These are phyloP conservation scores for Silvanus unidentatus DNA, from an alignment of 2,888 invertebrate genomes.

Conservation along the genomic window DNA sequence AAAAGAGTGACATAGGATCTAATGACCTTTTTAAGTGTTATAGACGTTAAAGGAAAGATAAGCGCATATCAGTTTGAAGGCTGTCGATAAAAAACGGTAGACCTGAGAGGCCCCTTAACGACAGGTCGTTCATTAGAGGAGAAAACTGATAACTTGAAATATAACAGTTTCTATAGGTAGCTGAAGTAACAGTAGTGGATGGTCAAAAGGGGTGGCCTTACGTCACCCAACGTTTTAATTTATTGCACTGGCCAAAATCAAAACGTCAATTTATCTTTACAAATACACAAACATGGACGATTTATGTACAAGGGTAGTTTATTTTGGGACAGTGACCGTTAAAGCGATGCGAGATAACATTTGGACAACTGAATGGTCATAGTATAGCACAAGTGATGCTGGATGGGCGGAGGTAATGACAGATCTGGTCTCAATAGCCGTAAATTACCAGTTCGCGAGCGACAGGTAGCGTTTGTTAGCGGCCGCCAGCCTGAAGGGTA, in stretches of 20 bases:
- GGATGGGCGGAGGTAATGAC: conserved; percentile 38
- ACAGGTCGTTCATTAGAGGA: conserved; percentile 28
- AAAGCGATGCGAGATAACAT: conserved; percentile 25
- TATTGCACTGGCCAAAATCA: conserved; percentile 24
- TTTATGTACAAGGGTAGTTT: conserved; percentile 17
- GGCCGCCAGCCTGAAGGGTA: conserved; percentile 17
- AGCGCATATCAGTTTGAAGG: conserved; percentile 21
- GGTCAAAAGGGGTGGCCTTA: not conserved
- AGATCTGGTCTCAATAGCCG: conserved; percentile 37
- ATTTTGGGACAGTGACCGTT: conserved; percentile 23
- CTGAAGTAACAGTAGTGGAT: not conserved
- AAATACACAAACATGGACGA: not conserved
- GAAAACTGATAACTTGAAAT: conserved; percentile 23
- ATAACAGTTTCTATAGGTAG: conserved; percentile 12
- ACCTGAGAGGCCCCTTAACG: conserved; percentile 20
- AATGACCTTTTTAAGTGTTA: conserved; percentile 11
- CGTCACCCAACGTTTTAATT: conserved; percentile 11
- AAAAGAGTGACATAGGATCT: conserved; percentile 5
- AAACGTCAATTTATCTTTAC: conserved; percentile 25
- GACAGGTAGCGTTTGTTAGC: conserved; percentile 36
- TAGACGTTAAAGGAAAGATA: conserved; percentile 19
- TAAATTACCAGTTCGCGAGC: conserved; percentile 37
- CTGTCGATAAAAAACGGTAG: conserved; percentile 22
- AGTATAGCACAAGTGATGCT: conserved; percentile 33
- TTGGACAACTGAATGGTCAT: conserved; percentile 35